Evolutionary conservation across 2,888 invertebrate species (phyloP).

Genomic region (Hanleya hanleyi): DNA sequence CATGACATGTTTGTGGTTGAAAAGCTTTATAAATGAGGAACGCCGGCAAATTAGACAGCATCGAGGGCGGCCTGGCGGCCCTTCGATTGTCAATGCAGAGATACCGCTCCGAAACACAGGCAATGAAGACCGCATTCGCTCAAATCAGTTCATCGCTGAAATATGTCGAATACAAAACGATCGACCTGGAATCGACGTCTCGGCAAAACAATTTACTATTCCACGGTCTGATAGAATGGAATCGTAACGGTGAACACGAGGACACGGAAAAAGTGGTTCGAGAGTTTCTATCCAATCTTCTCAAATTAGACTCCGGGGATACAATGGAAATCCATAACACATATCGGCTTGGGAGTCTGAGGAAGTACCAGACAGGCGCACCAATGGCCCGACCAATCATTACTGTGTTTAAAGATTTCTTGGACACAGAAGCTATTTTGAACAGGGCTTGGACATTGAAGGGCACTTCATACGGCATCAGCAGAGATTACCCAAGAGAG

Average conservation of each 20-base stretch:
- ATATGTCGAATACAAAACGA: slow-evolving; percentile 11
- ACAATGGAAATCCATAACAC: not conserved
- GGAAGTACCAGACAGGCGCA: not conserved
- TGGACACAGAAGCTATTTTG: not conserved
- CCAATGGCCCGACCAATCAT: not conserved
- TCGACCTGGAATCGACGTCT: not conserved
- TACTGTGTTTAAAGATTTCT: not conserved
- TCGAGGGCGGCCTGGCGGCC: not conserved
- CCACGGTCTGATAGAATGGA: not conserved
- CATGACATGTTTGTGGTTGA: too few relatives aligned
- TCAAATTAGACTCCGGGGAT: not conserved
- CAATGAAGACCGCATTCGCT: not conserved
- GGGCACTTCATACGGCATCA: not conserved
- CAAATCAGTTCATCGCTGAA: not conserved
- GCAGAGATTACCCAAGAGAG: slow-evolving; percentile 2
- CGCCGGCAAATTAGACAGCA: not conserved
- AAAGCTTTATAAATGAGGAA: slow-evolving; percentile 10
- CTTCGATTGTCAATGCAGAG: not conserved
- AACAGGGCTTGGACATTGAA: not conserved
- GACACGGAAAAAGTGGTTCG: not conserved
- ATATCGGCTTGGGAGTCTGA: not conserved
- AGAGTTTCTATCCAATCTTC: not conserved
- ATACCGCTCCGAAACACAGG: not conserved
- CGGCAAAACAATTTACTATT: not conserved
- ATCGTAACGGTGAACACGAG: not conserved